These are phyloP conservation scores for Dryocosmus kuriphilus DNA, from an alignment of 2,888 invertebrate species.

Conservation along the genomic window DNA sequence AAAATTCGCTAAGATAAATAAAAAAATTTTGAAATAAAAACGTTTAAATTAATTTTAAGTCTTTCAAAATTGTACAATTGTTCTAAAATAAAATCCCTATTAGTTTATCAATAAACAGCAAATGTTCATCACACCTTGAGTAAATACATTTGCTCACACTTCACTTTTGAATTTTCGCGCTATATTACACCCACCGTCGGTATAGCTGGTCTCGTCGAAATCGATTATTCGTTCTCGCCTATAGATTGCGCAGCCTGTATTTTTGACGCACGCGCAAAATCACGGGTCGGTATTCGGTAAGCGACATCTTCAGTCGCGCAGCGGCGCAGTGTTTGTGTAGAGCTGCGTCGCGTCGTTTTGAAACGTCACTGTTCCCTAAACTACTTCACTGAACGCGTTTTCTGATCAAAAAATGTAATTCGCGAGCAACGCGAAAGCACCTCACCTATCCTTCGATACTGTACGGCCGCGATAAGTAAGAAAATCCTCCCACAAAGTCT, in stretches of 20 bases:
- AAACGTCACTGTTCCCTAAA: conserved; percentile 16
- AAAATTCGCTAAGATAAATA: no score
- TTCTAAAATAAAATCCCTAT: no score
- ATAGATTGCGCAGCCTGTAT: not conserved
- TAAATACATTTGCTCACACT: not conserved
- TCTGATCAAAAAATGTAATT: conserved; percentile 12
- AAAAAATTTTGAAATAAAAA: no score
- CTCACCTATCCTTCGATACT: not conserved
- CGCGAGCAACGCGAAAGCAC: not conserved
- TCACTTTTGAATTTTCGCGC: conserved; percentile 3
- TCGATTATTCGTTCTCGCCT: not conserved
- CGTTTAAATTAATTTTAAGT: no score
- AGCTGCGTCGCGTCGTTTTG: conserved; percentile 23
- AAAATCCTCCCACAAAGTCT: not conserved
- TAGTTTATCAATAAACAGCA: no score
- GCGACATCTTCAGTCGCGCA: conserved; percentile 30
- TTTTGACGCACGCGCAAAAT: conserved; percentile 1
- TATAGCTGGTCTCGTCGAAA: not conserved
- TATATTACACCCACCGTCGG: not conserved
- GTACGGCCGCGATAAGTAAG: not conserved
- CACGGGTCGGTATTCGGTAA: not conserved
- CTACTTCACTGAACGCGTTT: conserved; percentile 18
- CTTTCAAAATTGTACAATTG: no score
- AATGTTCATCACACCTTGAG: no score
- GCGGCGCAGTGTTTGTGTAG: conserved; percentile 27